Base-by-base conservation (phyloP, 2,797 vertebrate genomes). In the Pitangus sulphuratus region DNA sequence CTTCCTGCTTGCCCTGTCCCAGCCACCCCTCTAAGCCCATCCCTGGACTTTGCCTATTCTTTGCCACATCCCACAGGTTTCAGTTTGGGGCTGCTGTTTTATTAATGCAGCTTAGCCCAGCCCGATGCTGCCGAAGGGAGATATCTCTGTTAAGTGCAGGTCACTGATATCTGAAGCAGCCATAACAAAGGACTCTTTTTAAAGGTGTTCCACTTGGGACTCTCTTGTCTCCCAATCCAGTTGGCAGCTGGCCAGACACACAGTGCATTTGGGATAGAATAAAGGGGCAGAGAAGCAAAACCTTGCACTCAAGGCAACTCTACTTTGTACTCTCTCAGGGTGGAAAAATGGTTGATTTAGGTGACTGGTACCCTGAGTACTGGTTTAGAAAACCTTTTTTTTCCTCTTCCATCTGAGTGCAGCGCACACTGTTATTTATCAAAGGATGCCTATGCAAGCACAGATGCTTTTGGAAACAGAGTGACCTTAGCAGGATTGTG, bases 381-480 rank as follows among this genome's bases (percentile, higher is more conserved):
- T 61, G 22, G 90, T 51, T 64, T 15, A 56, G 54, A 65, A 84
- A 31, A 86, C 8, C 8, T 47, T 69, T 30, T 30, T 35, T 19
- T 17, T 8, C 5, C 58, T 54, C 30, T 56, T 20, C 19, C 16
- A n/a, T 65, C 77, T 45, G 28, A 90, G 69, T 68, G 45, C 61
- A 51, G 25, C 3, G 31, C 47, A 48, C 64, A 22, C 18, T 62
- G 54, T 58, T 70, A 44, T 84, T 95, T 82, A 62, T 88, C 74
- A 65, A 76, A 93, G 86, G 86, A 58, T 93, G 90, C 69, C 95
- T 72, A 25, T 84, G 84, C 79, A 95, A 93, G 90, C 70, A 90
- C 72, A 91, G 91, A 84, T 90, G 80, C 70, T 74, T 95, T 91
- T 87, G 92, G 88, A 96, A 96, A 60, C 54, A 69, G 86, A 94